A percentile compares a stretch with the other conserved stretches of the same genome.
phyloP scores from a whole-genome alignment of 2,888 invertebrate species.

The Lucinisca nassula region DNA sequence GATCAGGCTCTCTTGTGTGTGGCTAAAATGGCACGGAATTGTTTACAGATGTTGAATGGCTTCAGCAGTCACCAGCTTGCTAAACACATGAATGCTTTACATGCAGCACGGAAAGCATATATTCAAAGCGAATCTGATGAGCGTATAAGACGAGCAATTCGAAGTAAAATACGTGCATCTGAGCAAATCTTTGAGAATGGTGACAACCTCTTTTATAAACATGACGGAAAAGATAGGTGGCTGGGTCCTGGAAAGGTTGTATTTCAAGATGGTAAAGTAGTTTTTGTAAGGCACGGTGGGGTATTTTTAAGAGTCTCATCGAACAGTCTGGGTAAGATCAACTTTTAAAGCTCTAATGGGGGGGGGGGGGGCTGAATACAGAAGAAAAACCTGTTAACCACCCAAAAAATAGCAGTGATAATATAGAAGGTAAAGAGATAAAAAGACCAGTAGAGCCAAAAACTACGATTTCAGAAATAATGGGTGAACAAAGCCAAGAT shows the following conservation, averaged over 20 bases:
- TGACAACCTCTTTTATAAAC: constrained; percentile 60
- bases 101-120: constrained; percentile 40
- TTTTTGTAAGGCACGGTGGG: constrained; percentile 62
- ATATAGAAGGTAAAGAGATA: neutral
- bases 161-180: constrained; percentile 49
- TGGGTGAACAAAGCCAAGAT: neutral
- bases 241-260: constrained; percentile 65
- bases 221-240: constrained; percentile 43
- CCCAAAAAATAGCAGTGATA: neutral
- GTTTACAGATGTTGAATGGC: constrained; percentile 43
- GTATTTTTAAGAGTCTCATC: constrained; percentile 58
- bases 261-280: constrained; percentile 68
- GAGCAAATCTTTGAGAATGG: constrained; percentile 61
- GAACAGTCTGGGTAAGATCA: constrained; percentile 42
- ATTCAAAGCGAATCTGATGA: constrained; percentile 50
- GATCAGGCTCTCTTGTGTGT: constrained; percentile 1
- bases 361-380: neutral
- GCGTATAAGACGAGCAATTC: constrained; percentile 46
- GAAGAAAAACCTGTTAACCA: neutral
- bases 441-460: neutral
- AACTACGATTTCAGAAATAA: neutral
- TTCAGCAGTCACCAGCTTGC: constrained; percentile 31
- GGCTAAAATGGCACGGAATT: constrained; percentile 41
- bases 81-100: constrained; percentile 37
- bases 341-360: neutral